These are phyloP conservation scores for Drosophila nigrodunni DNA, from an alignment of 1,140 invertebrate species.

Conservation along the genomic window DNA sequence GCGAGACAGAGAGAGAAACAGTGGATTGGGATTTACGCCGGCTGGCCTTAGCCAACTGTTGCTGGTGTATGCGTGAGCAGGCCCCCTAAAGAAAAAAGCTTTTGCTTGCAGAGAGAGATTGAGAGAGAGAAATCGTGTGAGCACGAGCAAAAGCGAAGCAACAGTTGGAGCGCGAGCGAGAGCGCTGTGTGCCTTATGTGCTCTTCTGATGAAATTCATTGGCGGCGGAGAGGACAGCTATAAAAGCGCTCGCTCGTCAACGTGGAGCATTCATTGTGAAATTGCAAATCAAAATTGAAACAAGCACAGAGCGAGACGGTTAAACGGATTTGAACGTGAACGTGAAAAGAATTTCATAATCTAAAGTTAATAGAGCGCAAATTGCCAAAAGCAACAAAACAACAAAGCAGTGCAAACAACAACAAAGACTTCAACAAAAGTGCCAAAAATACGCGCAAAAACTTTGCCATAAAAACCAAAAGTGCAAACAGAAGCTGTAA, in stretches of 20 bases:
- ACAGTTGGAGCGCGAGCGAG: conserved; percentile 5
- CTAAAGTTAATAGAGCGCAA: conserved; percentile 76
- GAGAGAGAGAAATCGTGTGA: conserved; percentile 31
- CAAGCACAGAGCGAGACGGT: conserved; percentile 62
- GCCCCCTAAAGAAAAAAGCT: conserved; percentile 35
- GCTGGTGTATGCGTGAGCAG: conserved; percentile 27
- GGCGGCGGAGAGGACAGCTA: conserved; percentile 70
- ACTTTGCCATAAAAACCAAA: conserved; percentile 34
- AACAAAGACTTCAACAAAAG: conserved; percentile 13
- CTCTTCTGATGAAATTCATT: conserved; percentile 81
- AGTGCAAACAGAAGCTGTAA: conserved; percentile 56
- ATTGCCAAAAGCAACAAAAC: conserved; percentile 42
- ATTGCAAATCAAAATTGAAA: conserved; percentile 84
- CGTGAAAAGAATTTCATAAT: conserved; percentile 84
- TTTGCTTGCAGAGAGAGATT: conserved; percentile 28
- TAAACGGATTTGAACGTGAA: conserved; percentile 62
- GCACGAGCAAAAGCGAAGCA: background rate
- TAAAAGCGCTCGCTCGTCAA: conserved; percentile 63
- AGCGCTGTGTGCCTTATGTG: conserved; percentile 6
- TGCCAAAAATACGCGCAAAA: conserved; percentile 26
- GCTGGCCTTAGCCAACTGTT: conserved; percentile 45
- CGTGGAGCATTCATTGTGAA: conserved; percentile 82
- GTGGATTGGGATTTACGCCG: conserved; percentile 47
- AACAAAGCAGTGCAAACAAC: conserved; percentile 43
- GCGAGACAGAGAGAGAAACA: conserved; percentile 25